Evolutionary conservation across 1,140 invertebrate genomes (phyloP).

Genomic region (Heliconius nattereri): DNA sequence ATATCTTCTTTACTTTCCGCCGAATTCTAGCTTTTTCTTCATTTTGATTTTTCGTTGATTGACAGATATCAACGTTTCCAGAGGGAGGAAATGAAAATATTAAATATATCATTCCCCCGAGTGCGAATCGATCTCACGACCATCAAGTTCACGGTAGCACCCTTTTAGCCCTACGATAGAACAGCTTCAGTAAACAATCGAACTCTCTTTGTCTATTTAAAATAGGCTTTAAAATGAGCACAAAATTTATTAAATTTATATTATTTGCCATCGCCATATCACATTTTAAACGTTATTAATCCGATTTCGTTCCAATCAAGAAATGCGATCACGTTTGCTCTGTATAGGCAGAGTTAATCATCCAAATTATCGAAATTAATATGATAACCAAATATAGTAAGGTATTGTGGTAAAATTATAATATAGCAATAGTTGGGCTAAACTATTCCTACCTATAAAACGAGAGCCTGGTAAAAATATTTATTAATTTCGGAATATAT

Average conservation of each 20-base stretch:
- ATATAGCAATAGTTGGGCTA: neutral
- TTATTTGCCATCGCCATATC: neutral
- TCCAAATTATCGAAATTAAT: constrained; percentile 4
- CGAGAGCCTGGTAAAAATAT: too few relatives aligned
- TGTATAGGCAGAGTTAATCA: constrained; percentile 1
- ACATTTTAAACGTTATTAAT: constrained; percentile 15
- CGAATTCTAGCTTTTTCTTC: too few relatives aligned
- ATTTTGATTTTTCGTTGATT: too few relatives aligned
- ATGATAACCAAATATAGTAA: neutral
- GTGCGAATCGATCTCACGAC: too few relatives aligned
- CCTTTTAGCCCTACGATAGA: too few relatives aligned
- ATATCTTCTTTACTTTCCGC: too few relatives aligned
- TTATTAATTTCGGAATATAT: too few relatives aligned
- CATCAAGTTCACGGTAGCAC: too few relatives aligned
- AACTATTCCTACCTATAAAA: neutral
- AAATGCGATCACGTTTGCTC: neutral
- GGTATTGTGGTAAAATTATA: constrained; percentile 2
- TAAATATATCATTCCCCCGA: too few relatives aligned
- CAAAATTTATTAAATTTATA: neutral
- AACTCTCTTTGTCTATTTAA: neutral
- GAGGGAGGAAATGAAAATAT: too few relatives aligned
- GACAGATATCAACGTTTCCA: too few relatives aligned
- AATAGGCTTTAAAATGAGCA: neutral
- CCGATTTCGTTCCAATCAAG: constrained; percentile 21
- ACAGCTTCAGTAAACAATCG: neutral